phyloP scores from a whole-genome alignment of 1,140 invertebrate genomes.

The Drosophila rufa region DNA sequence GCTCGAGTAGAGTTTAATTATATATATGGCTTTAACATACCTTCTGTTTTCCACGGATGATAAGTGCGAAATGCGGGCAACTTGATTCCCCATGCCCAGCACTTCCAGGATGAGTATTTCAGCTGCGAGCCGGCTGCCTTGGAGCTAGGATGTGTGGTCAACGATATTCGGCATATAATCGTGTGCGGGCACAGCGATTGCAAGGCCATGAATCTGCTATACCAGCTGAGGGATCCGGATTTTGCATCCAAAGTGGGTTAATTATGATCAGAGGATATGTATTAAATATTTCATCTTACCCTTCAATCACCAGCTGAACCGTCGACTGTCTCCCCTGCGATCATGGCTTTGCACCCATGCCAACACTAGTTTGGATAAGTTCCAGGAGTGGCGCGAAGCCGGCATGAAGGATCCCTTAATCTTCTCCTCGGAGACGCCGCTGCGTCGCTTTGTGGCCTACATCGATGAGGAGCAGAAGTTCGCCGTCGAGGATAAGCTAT shows the following conservation, averaged over 20 bases:
- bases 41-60: constrained; percentile 78
- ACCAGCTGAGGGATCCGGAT: constrained; percentile 92
- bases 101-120: constrained; percentile 93
- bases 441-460: constrained; percentile 95
- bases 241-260: constrained; percentile 89
- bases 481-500: constrained; percentile 95
- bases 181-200: constrained; percentile 99
- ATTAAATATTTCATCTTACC: not conserved
- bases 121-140: constrained; percentile 97
- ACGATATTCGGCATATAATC: constrained; percentile 96
- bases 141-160: constrained; percentile 97
- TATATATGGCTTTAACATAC: constrained; percentile 13
- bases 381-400: constrained; percentile 90
- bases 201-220: constrained; percentile 98
- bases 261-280: accelerated
- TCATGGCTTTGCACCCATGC: constrained; percentile 97
- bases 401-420: constrained; percentile 88
- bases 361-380: constrained; percentile 92
- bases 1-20: not conserved
- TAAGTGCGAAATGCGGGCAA: constrained; percentile 97
- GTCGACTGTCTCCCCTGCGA: constrained; percentile 93
- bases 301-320: constrained; percentile 87
- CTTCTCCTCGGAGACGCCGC: constrained; percentile 94
- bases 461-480: constrained; percentile 97
- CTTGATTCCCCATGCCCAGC: constrained; percentile 94